Base-by-base conservation (phyloP, 2,113 vertebrate species). In the Manacus vitellinus region DNA sequence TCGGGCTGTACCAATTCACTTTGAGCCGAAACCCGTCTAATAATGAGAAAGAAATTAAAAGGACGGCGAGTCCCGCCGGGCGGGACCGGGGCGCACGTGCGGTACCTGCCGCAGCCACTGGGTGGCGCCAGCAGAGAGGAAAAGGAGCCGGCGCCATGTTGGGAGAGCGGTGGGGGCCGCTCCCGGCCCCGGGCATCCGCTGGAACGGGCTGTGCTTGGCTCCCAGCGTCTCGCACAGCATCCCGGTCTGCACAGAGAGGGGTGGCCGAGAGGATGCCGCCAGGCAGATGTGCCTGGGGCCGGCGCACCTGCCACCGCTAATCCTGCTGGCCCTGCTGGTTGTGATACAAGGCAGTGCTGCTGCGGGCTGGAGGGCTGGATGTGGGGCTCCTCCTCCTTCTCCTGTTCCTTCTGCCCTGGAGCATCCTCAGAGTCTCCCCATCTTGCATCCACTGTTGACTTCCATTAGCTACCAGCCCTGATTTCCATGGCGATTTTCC, bases 21-120 rank as follows among this genome's bases (percentile, higher is more conserved):
- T 6, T 30, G 44, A n/a, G 46, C 10, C 4, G 10, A 44, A 10
- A 5, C 2, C 33, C 1, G 19, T 1, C 9, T 9, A 19, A 6
- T 6, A 20, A 22, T 0, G 35, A 15, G 14, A 4, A 9, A 4
- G 25, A 27, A 37, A 19, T 3, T 2, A 0, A 8, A 0, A 3
- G 0, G 2, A 6, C 30, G 33, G 22, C 14, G n/a, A 15, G 23
- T 59, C n/a, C 14, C 33, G 13, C 37, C 65, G 8, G 55, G 52
- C 28, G 16, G 54, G n/a, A 33, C 33, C 14, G n/a, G 12, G 56
- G 5, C 22, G 4, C 49, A 12, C n/a, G 35, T 6, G 71, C 83
- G 14, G 4, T 43, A 1, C 41, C 12, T 12, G 28, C 43, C 71
- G 84, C 63, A 14, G 73, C 63, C 55, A 14, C 74, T 15, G 47